These are phyloP conservation scores for Torymus aiolomorphi DNA, from an alignment of 2,888 invertebrate genomes.

Conservation along the genomic window DNA sequence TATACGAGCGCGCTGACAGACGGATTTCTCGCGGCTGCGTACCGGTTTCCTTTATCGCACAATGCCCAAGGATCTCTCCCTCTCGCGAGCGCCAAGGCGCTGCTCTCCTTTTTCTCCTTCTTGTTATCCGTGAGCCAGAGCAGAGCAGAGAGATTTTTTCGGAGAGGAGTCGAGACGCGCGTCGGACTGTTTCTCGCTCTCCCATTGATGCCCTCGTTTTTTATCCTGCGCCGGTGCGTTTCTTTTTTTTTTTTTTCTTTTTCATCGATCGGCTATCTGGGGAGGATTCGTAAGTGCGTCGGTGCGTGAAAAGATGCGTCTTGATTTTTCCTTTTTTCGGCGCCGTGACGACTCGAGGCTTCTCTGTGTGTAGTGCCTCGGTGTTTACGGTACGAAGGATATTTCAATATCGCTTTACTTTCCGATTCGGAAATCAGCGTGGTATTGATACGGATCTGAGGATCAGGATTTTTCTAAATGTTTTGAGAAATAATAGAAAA, in stretches of 20 bases:
- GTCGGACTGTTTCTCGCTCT: conserved; percentile 50
- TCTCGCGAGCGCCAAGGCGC: not conserved
- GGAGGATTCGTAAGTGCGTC: conserved; percentile 31
- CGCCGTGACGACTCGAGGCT: too few species aligned
- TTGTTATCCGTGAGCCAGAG: conserved; percentile 32
- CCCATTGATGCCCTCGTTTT: conserved; percentile 38
- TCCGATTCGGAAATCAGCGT: too few species aligned
- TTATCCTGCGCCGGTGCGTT: too few species aligned
- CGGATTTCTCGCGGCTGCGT: conserved; percentile 57
- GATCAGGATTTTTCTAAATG: too few species aligned
- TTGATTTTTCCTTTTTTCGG: conserved; percentile 11
- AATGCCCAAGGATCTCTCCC: conserved; percentile 64
- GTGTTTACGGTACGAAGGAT: too few species aligned
- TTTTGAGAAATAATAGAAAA: too few species aligned
- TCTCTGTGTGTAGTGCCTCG: too few species aligned
- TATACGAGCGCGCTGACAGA: conserved; percentile 62
- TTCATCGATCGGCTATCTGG: conserved; percentile 39
- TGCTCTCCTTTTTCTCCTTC: conserved; percentile 44
- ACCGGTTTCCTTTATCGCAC: conserved; percentile 68
- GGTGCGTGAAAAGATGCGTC: conserved; percentile 43
- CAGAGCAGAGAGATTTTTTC: conserved; percentile 28
- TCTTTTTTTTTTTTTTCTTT: not conserved
- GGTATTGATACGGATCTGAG: too few species aligned
- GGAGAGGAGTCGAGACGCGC: not conserved
- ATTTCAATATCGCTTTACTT: too few species aligned